Conservation (phyloP, 92 coral and sea anemone species). For the Siderastrea radians region DNA sequence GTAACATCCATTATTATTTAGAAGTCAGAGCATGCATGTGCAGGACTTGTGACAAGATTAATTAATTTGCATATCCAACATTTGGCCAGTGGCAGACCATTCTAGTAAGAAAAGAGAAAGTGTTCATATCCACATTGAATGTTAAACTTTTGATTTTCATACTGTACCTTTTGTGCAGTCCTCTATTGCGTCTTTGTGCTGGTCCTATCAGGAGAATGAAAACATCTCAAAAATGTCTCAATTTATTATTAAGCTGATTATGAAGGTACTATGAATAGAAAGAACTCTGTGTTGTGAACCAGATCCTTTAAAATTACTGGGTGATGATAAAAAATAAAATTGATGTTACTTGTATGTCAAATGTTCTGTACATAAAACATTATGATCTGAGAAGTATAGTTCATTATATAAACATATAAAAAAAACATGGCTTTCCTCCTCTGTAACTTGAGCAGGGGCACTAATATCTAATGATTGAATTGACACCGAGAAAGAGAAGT, state of each 20-base stretch:
- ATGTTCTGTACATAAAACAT: no score
- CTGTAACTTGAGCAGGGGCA: no score
- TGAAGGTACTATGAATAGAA: neutral
- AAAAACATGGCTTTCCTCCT: no score
- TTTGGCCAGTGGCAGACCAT: neutral
- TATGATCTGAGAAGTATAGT: no score
- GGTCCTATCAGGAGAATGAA: slow-evolving; percentile 59
- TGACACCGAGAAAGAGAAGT: no score
- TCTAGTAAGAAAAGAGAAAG: neutral
- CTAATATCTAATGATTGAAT: no score
- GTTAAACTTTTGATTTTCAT: neutral
- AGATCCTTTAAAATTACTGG: no score
- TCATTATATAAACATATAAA: no score
- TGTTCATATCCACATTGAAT: neutral
- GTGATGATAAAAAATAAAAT: neutral
- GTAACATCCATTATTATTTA: no score
- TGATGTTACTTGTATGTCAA: no score
- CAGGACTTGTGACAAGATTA: neutral
- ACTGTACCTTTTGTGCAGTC: slow-evolving; percentile 91
- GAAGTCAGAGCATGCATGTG: neutral
- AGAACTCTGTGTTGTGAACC: neutral
- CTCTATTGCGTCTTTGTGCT: slow-evolving; percentile 84
- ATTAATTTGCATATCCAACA: no score
- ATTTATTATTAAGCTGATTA: no score
- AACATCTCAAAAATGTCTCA: neutral